Base-by-base conservation (phyloP, 2,888 invertebrate genomes). In the Rhagonycha lutea region DNA sequence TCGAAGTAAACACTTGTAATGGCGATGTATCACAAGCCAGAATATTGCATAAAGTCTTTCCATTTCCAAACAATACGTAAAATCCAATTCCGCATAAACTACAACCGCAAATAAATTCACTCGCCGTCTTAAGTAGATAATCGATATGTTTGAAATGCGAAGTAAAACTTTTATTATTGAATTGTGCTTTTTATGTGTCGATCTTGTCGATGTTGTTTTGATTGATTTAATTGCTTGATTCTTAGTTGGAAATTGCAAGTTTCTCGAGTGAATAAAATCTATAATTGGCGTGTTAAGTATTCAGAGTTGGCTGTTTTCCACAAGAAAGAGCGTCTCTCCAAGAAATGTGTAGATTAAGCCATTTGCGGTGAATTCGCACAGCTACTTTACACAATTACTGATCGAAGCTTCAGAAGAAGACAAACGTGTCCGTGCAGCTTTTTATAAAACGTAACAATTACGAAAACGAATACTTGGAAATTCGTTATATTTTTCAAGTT, bases 371-470 rank as follows among this genome's bases (percentile, higher is more conserved):
- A 83, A 85, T 84, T 84, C 84, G 79, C 84, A 80, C 81, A 83
- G 83, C 83, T 83, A 82, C 82, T 83, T 84, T 83, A 81, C 83
- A 83, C 84, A 83, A 83, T 84, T 83, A 84, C 83, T 80, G 79
- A 80, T 28, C 81, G 82, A 80, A 81, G 79, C 80, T 81, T 78
- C 77, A 78, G 80, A 82, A 80, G 82, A 83, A 83, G 83, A 84
- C 83, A 82, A 83, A 84, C 84, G 84, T 83, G 85, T 83, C 82
- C 83, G 79, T 82, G 81, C 84, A 80, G 83, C 83, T 85, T 85
- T 85, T 85, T 85, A 82, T 83, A 80, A 78, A 82, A 83, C 84
- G 83, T 84, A 85, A 85, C 85, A 85, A 85, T 85, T 85, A 85
- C 83, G 78, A 79, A 79, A 82, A 80, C 80, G 81, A 80, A 82